Evolutionary conservation across 2,797 vertebrate species (phyloP).

Genomic region (Hyperoplus lanceolatus): DNA sequence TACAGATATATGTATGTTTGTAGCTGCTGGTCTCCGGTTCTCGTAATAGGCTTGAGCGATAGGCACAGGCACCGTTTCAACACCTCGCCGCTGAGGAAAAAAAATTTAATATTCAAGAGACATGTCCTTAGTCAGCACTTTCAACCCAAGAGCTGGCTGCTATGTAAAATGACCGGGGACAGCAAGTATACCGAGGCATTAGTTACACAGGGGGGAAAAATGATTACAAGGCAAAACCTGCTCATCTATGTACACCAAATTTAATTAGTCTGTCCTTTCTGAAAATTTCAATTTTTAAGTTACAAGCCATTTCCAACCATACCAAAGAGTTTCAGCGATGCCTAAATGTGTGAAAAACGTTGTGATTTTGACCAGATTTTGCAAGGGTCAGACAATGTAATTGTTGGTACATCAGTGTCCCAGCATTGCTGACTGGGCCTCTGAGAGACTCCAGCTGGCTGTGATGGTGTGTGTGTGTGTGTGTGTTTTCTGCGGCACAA

Average conservation of each 20-base stretch:
- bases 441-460: constrained; percentile 59
- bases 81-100: constrained; percentile 75
- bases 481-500: constrained; percentile 48
- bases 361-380: neutral
- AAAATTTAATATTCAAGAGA: constrained; percentile 82
- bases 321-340: neutral
- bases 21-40: constrained; percentile 72
- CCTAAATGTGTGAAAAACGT: neutral
- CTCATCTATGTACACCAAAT: constrained; percentile 18
- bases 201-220: constrained; percentile 16
- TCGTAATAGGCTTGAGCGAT: constrained; percentile 81
- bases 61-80: constrained; percentile 77
- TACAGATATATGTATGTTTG: constrained; percentile 81
- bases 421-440: constrained; percentile 70
- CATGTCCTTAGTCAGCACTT: constrained; percentile 82
- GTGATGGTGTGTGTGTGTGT: constrained; percentile 23
- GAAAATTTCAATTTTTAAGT: neutral
- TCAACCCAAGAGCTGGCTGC: constrained; percentile 54
- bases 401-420: constrained; percentile 70
- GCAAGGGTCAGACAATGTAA: constrained; percentile 11
- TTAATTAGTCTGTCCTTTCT: neutral
- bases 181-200: constrained; percentile 35
- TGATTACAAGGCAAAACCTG: constrained; percentile 39
- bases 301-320: constrained; percentile 8
- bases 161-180: constrained; percentile 73